Evolutionary conservation across 1,140 invertebrate genomes (phyloP), one percentile per base, ranked within the genome.

Genomic region (Catajapyx aquilonaris): DNA sequence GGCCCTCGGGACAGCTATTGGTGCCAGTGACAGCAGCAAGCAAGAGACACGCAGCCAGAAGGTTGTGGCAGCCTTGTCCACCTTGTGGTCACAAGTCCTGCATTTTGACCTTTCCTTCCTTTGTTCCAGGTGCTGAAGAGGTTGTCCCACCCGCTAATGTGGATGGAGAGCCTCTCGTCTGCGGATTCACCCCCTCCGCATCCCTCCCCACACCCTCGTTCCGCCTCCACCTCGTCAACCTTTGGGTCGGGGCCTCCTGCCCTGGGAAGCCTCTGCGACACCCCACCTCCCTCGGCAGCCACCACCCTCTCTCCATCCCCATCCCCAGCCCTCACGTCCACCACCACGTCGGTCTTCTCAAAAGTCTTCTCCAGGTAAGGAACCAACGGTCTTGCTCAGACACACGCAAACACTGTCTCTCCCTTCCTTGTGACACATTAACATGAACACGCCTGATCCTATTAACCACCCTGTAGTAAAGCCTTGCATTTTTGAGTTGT

Each of bases 91-190:
- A 53, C 9, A 3, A 50, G 55, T 42, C 43, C 52, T 2, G 48
- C n/a, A n/a, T n/a, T n/a, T n/a, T n/a, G n/a, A n/a, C 7, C 7
- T 28, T 45, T 33, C 53, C 57, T 19, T 4, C 21, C 16, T 5
- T 42, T 23, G 13, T 35, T 33, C 5, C 46, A 83, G 79, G 84
- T 87, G 76, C 60, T 87, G 39, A 88, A 88, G 59, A 68, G 84
- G 46, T 66, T 90, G 23, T 87, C 81, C 1, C 86, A 88, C 59
- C 85, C 85, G n/a, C 56, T 88, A 31, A 76, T 81, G 2, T 87
- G 81, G 81, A 81, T 90, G 68, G 85, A 87, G 57, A 81, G 81
- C 15, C 58, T 83, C 15, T 73, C 76, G 1, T 73, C 74, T 20
- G 37, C 28, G 35, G 3, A 15, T 34, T 11, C 15, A 32, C 10